Conservation (phyloP, 2,113 vertebrate species). For the Dolichotis patagonum region DNA sequence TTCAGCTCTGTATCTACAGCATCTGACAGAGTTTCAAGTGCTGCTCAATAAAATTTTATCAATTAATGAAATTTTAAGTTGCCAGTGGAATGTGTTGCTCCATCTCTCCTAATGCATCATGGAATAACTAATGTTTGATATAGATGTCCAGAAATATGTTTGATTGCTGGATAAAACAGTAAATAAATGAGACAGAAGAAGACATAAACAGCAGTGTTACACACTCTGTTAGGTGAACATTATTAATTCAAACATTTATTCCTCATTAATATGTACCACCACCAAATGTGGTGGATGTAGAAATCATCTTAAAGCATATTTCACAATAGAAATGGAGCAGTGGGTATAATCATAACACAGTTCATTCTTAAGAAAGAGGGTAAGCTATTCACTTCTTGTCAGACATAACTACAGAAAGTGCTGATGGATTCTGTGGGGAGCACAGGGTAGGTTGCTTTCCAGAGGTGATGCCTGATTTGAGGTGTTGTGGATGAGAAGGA, state of each 20-base stretch:
- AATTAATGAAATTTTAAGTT: constrained; percentile 3
- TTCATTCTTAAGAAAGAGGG: background rate
- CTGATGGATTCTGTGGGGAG: background rate
- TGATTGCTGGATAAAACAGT: background rate
- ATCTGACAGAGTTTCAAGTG: background rate
- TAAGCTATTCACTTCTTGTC: background rate
- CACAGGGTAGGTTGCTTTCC: background rate
- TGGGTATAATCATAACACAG: background rate
- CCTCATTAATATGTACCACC: too few relatives aligned
- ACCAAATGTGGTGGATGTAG: background rate
- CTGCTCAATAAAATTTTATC: background rate
- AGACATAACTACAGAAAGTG: background rate
- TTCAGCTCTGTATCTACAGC: background rate
- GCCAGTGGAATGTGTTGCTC: background rate
- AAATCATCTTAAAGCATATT: background rate
- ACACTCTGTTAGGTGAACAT: background rate
- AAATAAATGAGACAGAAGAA: background rate
- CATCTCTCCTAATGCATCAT: background rate
- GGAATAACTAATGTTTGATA: background rate
- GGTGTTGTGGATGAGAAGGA: background rate
- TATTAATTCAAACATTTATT: background rate
- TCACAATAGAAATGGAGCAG: background rate
- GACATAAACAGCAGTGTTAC: background rate
- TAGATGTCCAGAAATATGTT: background rate
- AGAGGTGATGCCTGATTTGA: background rate